These are phyloP conservation scores for Lithobius niger DNA, from an alignment of 1,140 invertebrate genomes.

Conservation along the genomic window DNA sequence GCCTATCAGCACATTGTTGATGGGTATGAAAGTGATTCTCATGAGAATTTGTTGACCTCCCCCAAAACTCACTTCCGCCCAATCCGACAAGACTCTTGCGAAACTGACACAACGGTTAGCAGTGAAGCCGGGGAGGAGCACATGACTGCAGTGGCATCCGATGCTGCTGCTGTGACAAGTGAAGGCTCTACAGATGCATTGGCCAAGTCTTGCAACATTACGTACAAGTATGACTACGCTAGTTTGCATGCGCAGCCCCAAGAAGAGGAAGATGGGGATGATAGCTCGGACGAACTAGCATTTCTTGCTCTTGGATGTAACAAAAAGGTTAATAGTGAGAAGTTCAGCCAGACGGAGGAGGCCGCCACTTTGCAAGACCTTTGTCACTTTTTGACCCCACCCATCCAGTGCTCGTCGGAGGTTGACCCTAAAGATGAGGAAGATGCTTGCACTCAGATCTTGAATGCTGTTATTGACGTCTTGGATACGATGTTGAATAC, in stretches of 20 bases:
- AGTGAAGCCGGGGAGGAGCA: constrained; percentile 31
- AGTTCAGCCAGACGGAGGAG: constrained; percentile 42
- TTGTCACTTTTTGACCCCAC: no score
- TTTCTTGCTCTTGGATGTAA: constrained; percentile 39
- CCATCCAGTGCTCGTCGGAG: not conserved
- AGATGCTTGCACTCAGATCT: not conserved
- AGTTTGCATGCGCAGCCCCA: constrained; percentile 14
- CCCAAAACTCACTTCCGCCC: constrained; percentile 58
- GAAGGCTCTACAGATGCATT: no score
- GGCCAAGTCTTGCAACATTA: no score
- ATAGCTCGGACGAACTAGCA: constrained; percentile 23
- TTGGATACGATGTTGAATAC: constrained; percentile 1
- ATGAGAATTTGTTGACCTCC: constrained; percentile 55
- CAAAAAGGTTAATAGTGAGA: no score
- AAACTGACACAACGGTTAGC: constrained; percentile 12
- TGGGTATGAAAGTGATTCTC: constrained; percentile 27
- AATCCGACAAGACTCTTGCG: constrained; percentile 40
- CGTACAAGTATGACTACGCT: constrained; percentile 34
- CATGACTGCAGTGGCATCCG: no score
- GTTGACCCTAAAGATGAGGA: not conserved
- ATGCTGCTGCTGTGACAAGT: no score
- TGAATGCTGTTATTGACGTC: constrained; percentile 3
- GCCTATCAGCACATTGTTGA: not conserved
- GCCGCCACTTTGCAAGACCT: constrained; percentile 11
- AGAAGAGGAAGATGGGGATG: not conserved